Conservation (phyloP, 1,140 invertebrate genomes). For the Ptiloglossa arizonensis region DNA sequence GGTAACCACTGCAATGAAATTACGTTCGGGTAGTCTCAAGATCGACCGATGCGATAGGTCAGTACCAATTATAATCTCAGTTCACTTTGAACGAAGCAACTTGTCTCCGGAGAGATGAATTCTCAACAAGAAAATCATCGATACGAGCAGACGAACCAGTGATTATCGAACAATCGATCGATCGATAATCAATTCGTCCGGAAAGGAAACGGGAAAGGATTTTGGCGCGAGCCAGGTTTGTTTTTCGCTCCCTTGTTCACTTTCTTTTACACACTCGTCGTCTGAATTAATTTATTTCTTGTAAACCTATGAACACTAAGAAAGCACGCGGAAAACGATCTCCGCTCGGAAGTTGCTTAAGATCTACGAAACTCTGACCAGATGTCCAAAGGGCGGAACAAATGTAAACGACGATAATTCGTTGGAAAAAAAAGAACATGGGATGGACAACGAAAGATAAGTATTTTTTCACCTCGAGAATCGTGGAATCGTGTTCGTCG, state of each 20-base stretch:
- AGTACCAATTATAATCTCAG: too few relatives aligned
- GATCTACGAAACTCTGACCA: conserved; percentile 67
- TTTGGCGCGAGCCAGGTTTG: conserved; percentile 19
- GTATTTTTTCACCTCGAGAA: background rate
- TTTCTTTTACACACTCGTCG: conserved; percentile 53
- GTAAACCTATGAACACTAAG: conserved; percentile 81
- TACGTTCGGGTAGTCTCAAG: too few relatives aligned
- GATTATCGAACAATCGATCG: too few relatives aligned
- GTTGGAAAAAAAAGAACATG: background rate
- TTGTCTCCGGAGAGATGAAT: too few relatives aligned
- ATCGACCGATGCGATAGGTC: too few relatives aligned
- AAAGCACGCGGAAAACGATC: conserved; percentile 76
- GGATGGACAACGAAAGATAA: background rate
- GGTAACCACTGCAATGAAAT: too few relatives aligned
- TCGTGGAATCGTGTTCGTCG: background rate
- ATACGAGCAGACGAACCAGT: too few relatives aligned
- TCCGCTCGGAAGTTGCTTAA: conserved; percentile 74
- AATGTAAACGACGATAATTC: background rate
- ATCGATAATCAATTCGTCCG: background rate
- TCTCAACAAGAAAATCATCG: too few relatives aligned
- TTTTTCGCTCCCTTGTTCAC: conserved; percentile 53
- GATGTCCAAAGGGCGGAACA: conserved; percentile 41
- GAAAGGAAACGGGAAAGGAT: conserved; percentile 9
- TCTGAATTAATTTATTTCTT: conserved; percentile 79
- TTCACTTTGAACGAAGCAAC: too few relatives aligned